Evolutionary conservation across 2,888 invertebrate genomes (phyloP), one percentile per base, ranked within the genome.

Genomic region (Polydrusus cervinus): DNA sequence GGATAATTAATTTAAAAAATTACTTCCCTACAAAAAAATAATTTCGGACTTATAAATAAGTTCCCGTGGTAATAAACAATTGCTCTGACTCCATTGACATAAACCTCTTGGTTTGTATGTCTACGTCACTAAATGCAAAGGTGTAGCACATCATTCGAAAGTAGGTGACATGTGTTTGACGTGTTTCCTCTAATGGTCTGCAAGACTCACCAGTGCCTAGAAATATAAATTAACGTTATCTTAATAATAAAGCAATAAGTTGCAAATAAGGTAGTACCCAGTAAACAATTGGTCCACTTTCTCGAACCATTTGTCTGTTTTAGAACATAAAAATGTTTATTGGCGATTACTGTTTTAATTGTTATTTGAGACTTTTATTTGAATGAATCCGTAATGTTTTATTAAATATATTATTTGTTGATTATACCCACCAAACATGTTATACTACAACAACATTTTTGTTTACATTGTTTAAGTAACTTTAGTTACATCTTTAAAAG

Each of bases 341-440:
- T 25, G 30, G n/a, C 16, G 5, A 10, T 20, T 20, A 53, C 16
- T 51, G 1, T 51, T 6, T 20, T 51, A 51, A 51, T 51, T 51
- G 18, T 1, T 25, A 3, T 20, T 51, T 20, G 60, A 70, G 64
- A 53, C 25, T 10, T 62, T 25, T 62, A 38, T 62, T 16, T 11
- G 10, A 60, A 14, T 6, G 34, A 34, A 34, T 34, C 7, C 10
- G 25, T 34, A 34, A 34, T 30, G 3, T 30, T 30, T 30, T n/a
- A n/a, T n/a, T n/a, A n/a, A n/a, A n/a, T n/a, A n/a, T n/a, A n/a
- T n/a, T n/a, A n/a, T n/a, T n/a, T n/a, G n/a, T n/a, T n/a, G n/a
- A n/a, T n/a, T n/a, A n/a, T n/a, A n/a, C n/a, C n/a, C n/a, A n/a
- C n/a, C n/a, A n/a, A n/a, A n/a, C n/a, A n/a, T n/a, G n/a, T n/a